Evolutionary conservation across 2,797 vertebrate species (phyloP).

Genomic region (Uromys caudimaculatus): DNA sequence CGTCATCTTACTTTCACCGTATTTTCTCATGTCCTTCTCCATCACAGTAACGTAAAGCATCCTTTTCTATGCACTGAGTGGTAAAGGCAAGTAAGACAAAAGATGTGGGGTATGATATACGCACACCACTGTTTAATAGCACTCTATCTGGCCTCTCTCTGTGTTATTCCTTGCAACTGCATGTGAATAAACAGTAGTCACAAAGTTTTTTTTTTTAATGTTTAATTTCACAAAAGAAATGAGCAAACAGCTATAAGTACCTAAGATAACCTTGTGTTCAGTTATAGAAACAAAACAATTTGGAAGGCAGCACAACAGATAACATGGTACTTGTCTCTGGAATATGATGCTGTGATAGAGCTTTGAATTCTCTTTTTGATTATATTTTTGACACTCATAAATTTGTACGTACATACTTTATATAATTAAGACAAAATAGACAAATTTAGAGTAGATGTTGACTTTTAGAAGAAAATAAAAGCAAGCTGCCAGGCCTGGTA

Average conservation of each 20-base stretch:
- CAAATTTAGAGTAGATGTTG: constrained; percentile 35
- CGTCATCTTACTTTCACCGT: not conserved
- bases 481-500: not conserved
- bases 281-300: constrained; percentile 41
- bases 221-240: constrained; percentile 54
- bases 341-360: not conserved
- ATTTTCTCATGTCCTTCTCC: constrained; percentile 48
- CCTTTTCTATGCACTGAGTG: not conserved
- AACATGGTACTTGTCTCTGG: constrained; percentile 43
- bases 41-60: constrained; percentile 20
- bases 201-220: constrained; percentile 11
- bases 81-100: not conserved
- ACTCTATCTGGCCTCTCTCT: not conserved
- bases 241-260: constrained; percentile 7
- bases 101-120: not conserved
- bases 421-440: constrained; percentile 44
- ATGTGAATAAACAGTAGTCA: not conserved
- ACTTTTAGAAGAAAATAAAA: constrained; percentile 10
- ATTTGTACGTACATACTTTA: constrained; percentile 18
- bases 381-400: constrained; percentile 48
- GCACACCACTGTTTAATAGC: constrained; percentile 9
- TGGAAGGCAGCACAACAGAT: not conserved
- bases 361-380: constrained; percentile 44
- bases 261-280: not conserved
- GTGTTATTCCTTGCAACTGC: constrained; percentile 32